Evolutionary conservation across 1,140 invertebrate genomes (phyloP).

Genomic region (Papilio dardanus): DNA sequence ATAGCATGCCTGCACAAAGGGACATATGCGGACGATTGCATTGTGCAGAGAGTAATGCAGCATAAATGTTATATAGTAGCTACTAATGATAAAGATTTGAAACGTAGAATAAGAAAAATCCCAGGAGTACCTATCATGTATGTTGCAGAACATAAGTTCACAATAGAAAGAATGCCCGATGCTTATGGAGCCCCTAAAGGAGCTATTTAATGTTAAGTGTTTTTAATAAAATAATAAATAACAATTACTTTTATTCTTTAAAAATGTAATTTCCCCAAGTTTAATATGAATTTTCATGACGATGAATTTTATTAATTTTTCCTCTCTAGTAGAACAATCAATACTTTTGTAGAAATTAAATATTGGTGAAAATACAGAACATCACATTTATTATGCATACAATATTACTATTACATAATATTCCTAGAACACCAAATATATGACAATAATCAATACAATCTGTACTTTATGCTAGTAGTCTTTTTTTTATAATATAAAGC

Average conservation of each 20-base stretch:
- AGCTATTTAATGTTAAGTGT: conserved; percentile 66
- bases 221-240: conserved; percentile 38
- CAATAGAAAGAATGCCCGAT: conserved; percentile 99
- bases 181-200: conserved; percentile 95
- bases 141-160: conserved; percentile 95
- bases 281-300: not conserved
- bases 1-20: conserved; percentile 98
- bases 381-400: not conserved
- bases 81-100: conserved; percentile 99
- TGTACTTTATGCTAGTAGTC: too few species aligned
- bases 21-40: conserved; percentile 99
- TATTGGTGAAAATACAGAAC: not conserved
- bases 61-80: conserved; percentile 99
- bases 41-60: conserved; percentile 97
- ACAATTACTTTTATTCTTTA: not conserved
- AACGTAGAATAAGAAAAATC: conserved; percentile 97
- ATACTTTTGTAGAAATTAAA: not conserved
- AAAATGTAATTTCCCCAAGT: too few species aligned
- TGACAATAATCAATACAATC: not conserved
- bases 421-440: not conserved
- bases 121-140: conserved; percentile 99
- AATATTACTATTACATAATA: not conserved
- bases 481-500: too few species aligned
- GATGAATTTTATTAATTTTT: too few species aligned
- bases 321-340: too few species aligned